These are phyloP conservation scores for Sebastiscus tertius DNA, from an alignment of 2,797 vertebrate species.

Conservation along the genomic window DNA sequence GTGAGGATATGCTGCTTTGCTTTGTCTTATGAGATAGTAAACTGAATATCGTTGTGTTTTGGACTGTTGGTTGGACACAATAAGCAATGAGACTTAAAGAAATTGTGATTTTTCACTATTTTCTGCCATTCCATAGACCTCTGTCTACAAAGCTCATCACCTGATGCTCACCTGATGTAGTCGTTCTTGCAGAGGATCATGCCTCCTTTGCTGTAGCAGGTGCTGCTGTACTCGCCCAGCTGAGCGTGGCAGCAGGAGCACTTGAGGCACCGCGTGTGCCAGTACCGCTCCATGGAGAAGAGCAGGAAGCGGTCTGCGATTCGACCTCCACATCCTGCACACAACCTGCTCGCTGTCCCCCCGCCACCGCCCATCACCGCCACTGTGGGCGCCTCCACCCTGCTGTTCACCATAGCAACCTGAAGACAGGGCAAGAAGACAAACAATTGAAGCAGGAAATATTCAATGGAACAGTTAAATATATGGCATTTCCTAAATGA, in stretches of 20 bases:
- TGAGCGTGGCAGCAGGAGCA: constrained; percentile 88
- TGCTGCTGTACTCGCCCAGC: constrained; percentile 86
- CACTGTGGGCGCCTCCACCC: constrained; percentile 75
- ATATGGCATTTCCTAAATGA: not conserved
- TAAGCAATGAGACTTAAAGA: not conserved
- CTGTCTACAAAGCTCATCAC: not conserved
- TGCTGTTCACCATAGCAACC: constrained; percentile 83
- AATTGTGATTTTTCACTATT: not conserved
- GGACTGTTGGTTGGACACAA: not conserved
- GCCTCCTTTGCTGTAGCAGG: constrained; percentile 87
- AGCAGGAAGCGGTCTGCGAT: constrained; percentile 85
- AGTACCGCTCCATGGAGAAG: constrained; percentile 87
- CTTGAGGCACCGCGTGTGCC: constrained; percentile 87
- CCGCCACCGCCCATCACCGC: constrained; percentile 69
- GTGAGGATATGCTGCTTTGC: not conserved
- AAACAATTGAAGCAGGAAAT: not conserved
- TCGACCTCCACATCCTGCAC: constrained; percentile 81
- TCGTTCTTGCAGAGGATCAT: constrained; percentile 88
- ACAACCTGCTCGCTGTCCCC: constrained; percentile 60
- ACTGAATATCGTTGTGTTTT: not conserved
- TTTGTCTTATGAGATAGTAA: not conserved
- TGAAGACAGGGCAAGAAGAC: constrained; percentile 5
- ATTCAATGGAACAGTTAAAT: not conserved
- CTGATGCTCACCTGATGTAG: constrained; percentile 82
- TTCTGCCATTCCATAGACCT: not conserved